These are phyloP conservation scores for Limnephilus lunatus DNA, from an alignment of 2,888 invertebrate species.

Conservation along the genomic window DNA sequence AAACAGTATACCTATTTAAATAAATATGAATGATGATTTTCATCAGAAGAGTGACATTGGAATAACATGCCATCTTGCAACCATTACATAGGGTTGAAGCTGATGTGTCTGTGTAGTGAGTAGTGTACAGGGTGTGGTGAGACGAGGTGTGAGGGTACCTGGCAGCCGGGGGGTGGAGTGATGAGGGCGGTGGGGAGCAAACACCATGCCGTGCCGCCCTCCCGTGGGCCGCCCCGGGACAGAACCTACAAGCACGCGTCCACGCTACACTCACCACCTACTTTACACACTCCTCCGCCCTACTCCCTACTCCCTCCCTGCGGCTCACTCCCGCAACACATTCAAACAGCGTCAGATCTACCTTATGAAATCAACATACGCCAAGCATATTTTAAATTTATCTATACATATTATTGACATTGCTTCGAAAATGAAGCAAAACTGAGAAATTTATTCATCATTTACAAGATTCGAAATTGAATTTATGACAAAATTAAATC, in stretches of 20 bases:
- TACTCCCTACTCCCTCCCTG: not conserved
- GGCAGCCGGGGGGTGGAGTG: slow-evolving; percentile 76
- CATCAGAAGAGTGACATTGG: too few species aligned
- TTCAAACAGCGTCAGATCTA: not conserved
- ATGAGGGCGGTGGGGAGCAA: slow-evolving; percentile 75
- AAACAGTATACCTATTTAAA: too few species aligned
- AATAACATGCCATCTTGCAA: not conserved
- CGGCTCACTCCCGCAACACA: slow-evolving; percentile 13
- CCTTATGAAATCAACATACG: not conserved
- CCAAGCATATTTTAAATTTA: not conserved
- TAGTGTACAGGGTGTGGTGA: slow-evolving; percentile 33
- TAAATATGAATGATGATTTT: too few species aligned
- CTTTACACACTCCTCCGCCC: not conserved
- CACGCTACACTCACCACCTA: slow-evolving; percentile 46
- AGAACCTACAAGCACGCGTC: slow-evolving; percentile 74
- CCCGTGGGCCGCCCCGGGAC: slow-evolving; percentile 81
- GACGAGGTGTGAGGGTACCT: slow-evolving; percentile 70
- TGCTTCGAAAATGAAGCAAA: not conserved
- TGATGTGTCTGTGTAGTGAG: not conserved
- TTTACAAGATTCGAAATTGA: not conserved
- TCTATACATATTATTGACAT: not conserved
- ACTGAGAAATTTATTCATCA: not conserved
- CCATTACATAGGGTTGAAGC: not conserved
- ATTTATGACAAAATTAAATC: not conserved
- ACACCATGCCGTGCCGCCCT: slow-evolving; percentile 82